A percentile compares a stretch with the other conserved stretches of the same genome.
Conservation (phyloP, 2,888 invertebrate species). For the Eledone cirrhosa region DNA sequence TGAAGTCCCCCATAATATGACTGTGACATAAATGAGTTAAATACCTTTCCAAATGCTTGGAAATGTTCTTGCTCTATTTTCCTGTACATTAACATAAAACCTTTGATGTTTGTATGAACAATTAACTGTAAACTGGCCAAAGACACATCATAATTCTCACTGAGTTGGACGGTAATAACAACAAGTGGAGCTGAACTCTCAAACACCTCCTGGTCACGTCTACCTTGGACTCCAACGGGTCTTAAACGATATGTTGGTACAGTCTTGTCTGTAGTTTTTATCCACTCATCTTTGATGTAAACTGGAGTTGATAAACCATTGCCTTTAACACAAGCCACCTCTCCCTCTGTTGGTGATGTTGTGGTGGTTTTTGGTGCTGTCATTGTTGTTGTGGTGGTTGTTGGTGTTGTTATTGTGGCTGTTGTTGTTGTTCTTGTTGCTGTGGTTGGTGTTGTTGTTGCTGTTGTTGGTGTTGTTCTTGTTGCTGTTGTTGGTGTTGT, state of each 20-base stretch:
- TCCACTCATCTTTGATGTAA: slow-evolving; percentile 1
- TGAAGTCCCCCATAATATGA: too few relatives aligned
- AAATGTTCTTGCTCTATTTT: background rate
- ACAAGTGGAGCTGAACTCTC: background rate
- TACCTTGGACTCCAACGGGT: background rate
- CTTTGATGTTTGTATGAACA: slow-evolving; percentile 5
- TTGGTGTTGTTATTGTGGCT: too few relatives aligned
- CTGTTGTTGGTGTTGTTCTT: too few relatives aligned
- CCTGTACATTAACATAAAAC: background rate
- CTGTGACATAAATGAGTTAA: too few relatives aligned
- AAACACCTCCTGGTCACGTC: background rate
- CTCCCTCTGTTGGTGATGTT: background rate
- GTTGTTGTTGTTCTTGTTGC: too few relatives aligned
- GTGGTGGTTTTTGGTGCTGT: too few relatives aligned
- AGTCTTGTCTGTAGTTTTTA: background rate
- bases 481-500: too few relatives aligned
- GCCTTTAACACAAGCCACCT: background rate
- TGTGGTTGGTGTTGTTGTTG: too few relatives aligned
- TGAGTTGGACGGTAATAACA: slow-evolving; percentile 1
- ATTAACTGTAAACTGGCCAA: background rate
- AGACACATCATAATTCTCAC: background rate
- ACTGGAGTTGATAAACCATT: background rate
- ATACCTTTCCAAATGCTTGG: slow-evolving; percentile 14
- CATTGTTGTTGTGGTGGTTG: too few relatives aligned
- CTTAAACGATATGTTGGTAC: background rate